Percentiles rank a stretch among this genome's conserved stretches.
Evolutionary conservation across 1,140 invertebrate species (phyloP).

Genomic region (Babylonia areolata): DNA sequence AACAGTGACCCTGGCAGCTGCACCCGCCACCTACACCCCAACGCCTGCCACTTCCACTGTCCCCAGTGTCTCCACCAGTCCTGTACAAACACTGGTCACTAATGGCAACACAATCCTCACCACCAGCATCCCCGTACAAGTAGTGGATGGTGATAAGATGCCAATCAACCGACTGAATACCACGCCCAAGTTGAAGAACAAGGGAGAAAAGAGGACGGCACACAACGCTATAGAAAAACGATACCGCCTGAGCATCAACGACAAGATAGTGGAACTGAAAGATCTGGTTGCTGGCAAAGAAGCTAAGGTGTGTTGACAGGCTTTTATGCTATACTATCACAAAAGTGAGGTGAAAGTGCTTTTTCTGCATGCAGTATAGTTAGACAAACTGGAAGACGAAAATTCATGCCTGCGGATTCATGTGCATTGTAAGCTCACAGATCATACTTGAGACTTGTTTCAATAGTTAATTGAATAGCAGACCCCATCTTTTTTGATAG

Average conservation of each 20-base stretch:
- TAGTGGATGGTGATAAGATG: constrained; percentile 70
- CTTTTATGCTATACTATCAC: too few relatives aligned
- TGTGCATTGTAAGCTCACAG: too few relatives aligned
- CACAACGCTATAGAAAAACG: constrained; percentile 99
- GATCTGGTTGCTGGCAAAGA: constrained; percentile 95
- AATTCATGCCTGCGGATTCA: too few relatives aligned
- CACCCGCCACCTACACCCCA: constrained; percentile 46
- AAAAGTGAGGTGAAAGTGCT: too few relatives aligned
- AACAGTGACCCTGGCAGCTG: constrained; percentile 21
- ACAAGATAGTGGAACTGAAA: constrained; percentile 98
- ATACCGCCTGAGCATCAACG: constrained; percentile 98
- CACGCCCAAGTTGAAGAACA: constrained; percentile 54
- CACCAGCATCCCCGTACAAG: constrained; percentile 70
- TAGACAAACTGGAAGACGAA: too few relatives aligned
- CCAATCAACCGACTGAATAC: constrained; percentile 69
- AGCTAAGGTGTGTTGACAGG: constrained; percentile 90
- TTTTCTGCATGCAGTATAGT: too few relatives aligned
- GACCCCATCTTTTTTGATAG: too few relatives aligned
- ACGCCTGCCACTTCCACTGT: constrained; percentile 21
- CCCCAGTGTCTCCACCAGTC: constrained; percentile 44
- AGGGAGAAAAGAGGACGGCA: constrained; percentile 77
- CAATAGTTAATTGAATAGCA: too few relatives aligned
- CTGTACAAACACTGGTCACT: constrained; percentile 63
- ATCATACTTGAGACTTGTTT: too few relatives aligned
- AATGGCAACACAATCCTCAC: constrained; percentile 62